Percentiles rank a stretch among this genome's conserved stretches.
These are phyloP conservation scores for Centroberyx gerrardi DNA, from an alignment of 2,797 vertebrate species.

Conservation along the genomic window DNA sequence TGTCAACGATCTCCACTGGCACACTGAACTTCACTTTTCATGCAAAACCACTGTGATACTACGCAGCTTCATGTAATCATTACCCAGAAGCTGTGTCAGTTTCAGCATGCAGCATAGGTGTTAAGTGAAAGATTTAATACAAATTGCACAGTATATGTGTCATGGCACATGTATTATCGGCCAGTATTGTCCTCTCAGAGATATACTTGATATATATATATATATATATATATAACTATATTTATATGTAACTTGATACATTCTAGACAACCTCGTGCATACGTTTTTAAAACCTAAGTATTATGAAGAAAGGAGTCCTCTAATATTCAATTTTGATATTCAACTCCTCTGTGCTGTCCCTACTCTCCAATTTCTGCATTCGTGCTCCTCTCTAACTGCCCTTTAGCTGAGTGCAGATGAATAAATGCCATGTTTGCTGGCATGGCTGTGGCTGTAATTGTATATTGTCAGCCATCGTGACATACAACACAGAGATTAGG, in stretches of 20 bases:
- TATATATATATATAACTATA: too few species aligned
- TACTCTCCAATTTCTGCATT: slow-evolving; percentile 36
- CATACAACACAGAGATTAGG: slow-evolving; percentile 58
- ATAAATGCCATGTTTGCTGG: slow-evolving; percentile 51
- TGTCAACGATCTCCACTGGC: background rate
- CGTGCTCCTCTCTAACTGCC: slow-evolving; percentile 1
- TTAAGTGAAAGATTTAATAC: slow-evolving; percentile 34
- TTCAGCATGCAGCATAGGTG: background rate
- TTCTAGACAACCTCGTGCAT: background rate
- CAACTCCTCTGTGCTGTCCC: background rate
- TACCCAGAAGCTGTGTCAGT: background rate
- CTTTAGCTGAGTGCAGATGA: slow-evolving; percentile 46
- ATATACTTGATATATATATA: too few species aligned
- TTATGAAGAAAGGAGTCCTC: slow-evolving; percentile 14
- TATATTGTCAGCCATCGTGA: slow-evolving; percentile 68
- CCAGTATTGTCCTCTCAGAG: background rate
- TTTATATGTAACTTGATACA: background rate
- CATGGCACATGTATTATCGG: background rate
- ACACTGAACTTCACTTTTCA: slow-evolving; percentile 28
- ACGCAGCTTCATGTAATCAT: slow-evolving; percentile 12
- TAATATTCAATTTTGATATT: background rate
- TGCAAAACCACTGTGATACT: slow-evolving; percentile 33
- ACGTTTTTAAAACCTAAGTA: background rate
- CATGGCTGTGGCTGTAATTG: slow-evolving; percentile 67
- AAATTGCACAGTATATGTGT: background rate